Percentiles rank a stretch among this genome's conserved stretches.
Conservation (phyloP, 1,140 invertebrate genomes). For the Drosophila trapezifrons region DNA sequence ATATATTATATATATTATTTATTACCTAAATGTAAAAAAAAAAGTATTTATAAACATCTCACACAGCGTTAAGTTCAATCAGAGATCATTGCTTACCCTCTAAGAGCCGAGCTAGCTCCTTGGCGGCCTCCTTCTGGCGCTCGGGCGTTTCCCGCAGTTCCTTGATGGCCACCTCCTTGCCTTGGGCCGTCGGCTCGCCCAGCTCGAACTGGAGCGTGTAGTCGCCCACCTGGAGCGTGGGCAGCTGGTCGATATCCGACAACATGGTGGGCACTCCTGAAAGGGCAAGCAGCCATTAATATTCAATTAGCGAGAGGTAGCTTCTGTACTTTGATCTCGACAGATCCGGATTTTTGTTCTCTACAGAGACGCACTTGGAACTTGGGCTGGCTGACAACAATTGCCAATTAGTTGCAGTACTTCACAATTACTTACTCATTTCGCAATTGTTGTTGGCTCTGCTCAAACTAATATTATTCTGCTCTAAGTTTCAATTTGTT, state of each 20-base stretch:
- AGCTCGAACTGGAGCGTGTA: constrained; percentile 89
- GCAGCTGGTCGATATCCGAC: constrained; percentile 88
- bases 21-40: too few relatives aligned
- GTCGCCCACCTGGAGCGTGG: constrained; percentile 88
- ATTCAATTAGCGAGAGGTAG: constrained; percentile 28
- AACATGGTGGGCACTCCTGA: constrained; percentile 88
- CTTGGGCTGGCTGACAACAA: constrained; percentile 28
- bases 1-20: too few relatives aligned
- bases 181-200: constrained; percentile 86
- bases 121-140: constrained; percentile 86
- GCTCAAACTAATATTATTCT: constrained; percentile 34
- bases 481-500: constrained; percentile 18
- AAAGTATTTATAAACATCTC: background rate
- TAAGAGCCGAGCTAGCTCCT: constrained; percentile 87
- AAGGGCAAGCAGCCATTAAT: constrained; percentile 58
- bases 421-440: constrained; percentile 75
- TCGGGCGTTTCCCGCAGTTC: constrained; percentile 91
- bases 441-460: constrained; percentile 44
- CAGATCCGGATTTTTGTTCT: constrained; percentile 12
- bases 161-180: constrained; percentile 88
- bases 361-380: background rate
- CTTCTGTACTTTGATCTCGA: constrained; percentile 34
- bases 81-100: constrained; percentile 86
- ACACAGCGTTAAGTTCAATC: background rate
- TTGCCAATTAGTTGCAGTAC: constrained; percentile 48